Evolutionary conservation across 2,797 vertebrate genomes (phyloP).

Genomic region (Smutsia temminckii): DNA sequence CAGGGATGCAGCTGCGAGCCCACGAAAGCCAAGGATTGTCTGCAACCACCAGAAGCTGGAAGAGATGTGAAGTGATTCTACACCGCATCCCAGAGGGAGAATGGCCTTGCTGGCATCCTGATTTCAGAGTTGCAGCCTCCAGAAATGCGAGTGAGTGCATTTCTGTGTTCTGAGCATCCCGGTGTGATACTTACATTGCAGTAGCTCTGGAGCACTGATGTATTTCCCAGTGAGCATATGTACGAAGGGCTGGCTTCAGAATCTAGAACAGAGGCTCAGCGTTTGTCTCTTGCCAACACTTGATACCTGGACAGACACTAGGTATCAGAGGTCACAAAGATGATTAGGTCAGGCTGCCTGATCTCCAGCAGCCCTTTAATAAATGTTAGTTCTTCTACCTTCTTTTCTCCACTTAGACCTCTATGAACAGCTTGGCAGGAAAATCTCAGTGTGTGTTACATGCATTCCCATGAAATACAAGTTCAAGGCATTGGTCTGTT

Average conservation of each 20-base stretch:
- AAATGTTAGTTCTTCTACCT: no score
- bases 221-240: background rate
- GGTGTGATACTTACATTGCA: background rate
- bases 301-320: background rate
- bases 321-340: accelerated
- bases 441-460: background rate
- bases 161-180: background rate
- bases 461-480: background rate
- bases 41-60: background rate
- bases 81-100: no score
- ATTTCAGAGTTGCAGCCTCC: background rate
- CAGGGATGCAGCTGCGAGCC: accelerated
- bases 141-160: accelerated
- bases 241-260: background rate
- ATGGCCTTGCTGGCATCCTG: background rate
- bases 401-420: background rate
- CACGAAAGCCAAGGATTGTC: accelerated
- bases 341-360: no score
- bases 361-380: background rate
- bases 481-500: background rate
- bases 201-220: background rate
- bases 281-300: accelerated
- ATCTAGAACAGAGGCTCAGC: accelerated
- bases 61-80: accelerated
- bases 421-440: background rate